These are phyloP conservation scores for Lepeophtheirus nordmannii DNA, from an alignment of 2,888 invertebrate species.

Conservation along the genomic window DNA sequence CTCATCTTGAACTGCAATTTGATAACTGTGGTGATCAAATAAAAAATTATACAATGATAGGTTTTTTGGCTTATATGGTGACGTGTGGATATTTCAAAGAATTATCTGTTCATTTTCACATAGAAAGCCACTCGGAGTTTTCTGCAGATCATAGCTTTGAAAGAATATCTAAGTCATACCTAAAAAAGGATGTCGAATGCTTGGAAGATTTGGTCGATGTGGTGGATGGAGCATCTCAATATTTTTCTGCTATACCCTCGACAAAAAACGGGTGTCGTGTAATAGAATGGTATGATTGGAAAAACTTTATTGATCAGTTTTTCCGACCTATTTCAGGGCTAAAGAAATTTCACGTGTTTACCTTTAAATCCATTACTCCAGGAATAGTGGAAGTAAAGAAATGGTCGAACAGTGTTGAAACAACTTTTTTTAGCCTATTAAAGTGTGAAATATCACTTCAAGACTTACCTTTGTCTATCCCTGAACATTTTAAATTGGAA, in stretches of 20 bases:
- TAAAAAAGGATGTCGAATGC: background rate
- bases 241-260: background rate
- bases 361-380: background rate
- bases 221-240: background rate
- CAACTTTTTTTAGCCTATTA: too few relatives aligned
- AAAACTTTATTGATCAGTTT: background rate
- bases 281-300: background rate
- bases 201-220: background rate
- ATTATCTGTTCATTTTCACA: background rate
- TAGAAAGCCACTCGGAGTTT: background rate
- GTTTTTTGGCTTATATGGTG: background rate
- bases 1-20: too few relatives aligned
- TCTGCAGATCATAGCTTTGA: background rate
- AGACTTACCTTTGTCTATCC: background rate
- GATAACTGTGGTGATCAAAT: background rate
- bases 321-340: background rate
- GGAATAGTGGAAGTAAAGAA: background rate
- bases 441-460: too few relatives aligned
- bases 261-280: background rate
- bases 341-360: background rate
- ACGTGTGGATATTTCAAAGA: background rate
- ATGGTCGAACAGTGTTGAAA: background rate
- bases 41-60: constrained; percentile 1
- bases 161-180: background rate
- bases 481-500: background rate